Base-by-base conservation (phyloP, 2,888 invertebrate genomes). In the Teleogryllus oceanicus region DNA sequence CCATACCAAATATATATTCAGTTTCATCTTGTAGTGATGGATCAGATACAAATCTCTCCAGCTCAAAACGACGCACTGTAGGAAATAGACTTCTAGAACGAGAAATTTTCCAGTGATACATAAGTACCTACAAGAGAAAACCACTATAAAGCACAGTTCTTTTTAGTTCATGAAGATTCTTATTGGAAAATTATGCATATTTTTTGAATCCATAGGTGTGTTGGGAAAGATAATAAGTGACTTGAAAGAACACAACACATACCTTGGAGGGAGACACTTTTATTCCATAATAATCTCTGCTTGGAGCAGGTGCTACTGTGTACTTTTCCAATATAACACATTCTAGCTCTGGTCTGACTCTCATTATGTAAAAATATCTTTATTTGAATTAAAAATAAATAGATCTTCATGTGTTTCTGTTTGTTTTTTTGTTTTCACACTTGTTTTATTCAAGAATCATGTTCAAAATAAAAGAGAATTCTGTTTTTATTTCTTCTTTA, bases 241-340 rank as follows among this genome's bases (percentile, higher is more conserved):
- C 37, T 37, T 37, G 37, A 37, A 37, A 37, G 37, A 37, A 37
- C 37, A 37, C 3, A 11, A n/a, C 76, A n/a, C 84, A 84, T 84
- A 86, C 86, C 50, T 83, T 83, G 24, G 81, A 81, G 78, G 84
- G 83, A 16, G 84, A 84, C 18, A 86, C 84, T 37, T 85, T 85
- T 50, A 87, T 83, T n/a, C 86, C 87, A 83, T 86, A 85, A 81
- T 87, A 86, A 80, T 86, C 86, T 83, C 86, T 84, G 82, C 85
- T 86, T 11, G 86, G 86, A 62, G 85, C 82, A 78, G 86, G 86
- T 80, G 86, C 86, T 51, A 86, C 84, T 50, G 84, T 83, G 84
- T 85, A 86, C 81, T 85, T 85, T 80, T 86, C 85, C 78, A 86
- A 84, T 82, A 84, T 84, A 80, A 83, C 83, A 21, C 82, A 78